Base-by-base conservation (phyloP, 2,888 invertebrate species). In the Pseudanteris insignis region DNA sequence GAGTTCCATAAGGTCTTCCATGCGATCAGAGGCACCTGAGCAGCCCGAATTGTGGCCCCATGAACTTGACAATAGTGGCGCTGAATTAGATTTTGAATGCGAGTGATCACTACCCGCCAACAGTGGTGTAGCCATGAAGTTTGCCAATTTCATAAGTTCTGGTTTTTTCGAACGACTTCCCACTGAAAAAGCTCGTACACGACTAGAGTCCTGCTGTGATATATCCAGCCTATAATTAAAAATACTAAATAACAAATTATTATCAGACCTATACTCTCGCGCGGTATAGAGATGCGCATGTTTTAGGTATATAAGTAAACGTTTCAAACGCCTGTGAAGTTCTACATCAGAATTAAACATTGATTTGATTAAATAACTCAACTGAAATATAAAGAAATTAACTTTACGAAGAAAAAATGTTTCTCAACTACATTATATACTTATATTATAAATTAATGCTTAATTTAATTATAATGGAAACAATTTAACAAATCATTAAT, bases 1-100 rank as follows among this genome's bases (percentile, higher is more conserved):
- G 66, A 93, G 85, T 81, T 91, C 91, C 91, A 93, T 92, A 68
- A 92, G 84, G 81, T 93, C 91, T 65, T 89, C 88, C 85, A 88
- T 87, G 1, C 84, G 83, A 65, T 86, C 86, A 32, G 85, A 84
- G 32, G 84, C 84, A 13, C 70, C 74, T 65, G 85, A 84, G 66
- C 82, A 82, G 6, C 77, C 78, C 6, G 79, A 80, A 62, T 78
- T 81, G 50, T 80, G 78, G 13, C 73, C 78, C 78, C 79, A 78
- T 0, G 84, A 82, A 69, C 83, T 82, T 59, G 84, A 84, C 47
- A 90, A 74, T 33, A 89, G 78, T 0, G 90, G 90, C 2, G 89
- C 89, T 74, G 89, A 89, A 12, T 84, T 86, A 1, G 89, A 88
- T 72, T 89, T 88, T 3, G 78, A 71, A 50, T 67, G 72, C 10